These are phyloP conservation scores for Polia nebulosa DNA, from an alignment of 2,888 invertebrate species.

Conservation along the genomic window DNA sequence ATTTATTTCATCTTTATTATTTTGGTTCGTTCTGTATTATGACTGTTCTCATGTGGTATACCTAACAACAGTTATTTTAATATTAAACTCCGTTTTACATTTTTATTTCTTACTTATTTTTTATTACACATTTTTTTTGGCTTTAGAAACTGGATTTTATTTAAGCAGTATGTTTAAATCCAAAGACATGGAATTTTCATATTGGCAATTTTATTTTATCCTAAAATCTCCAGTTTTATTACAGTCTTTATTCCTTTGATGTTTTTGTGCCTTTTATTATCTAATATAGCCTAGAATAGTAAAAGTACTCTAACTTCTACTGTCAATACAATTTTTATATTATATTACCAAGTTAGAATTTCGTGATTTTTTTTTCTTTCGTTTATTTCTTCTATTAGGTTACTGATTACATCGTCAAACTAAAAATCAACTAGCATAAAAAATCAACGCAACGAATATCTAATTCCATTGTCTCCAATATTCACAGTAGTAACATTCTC, in stretches of 20 bases:
- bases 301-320: constrained; percentile 1
- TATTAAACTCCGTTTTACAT: not conserved
- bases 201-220: constrained; percentile 20
- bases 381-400: constrained; percentile 9
- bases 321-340: constrained; percentile 20
- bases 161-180: not conserved
- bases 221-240: not conserved
- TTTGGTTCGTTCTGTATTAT: constrained; percentile 6
- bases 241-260: constrained; percentile 7
- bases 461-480: constrained; percentile 71
- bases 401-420: constrained; percentile 9
- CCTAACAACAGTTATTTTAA: not conserved
- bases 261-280: not conserved
- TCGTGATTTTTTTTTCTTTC: not conserved
- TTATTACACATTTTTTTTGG: not conserved
- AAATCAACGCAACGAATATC: constrained; percentile 44
- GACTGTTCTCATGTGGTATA: no score
- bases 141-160: not conserved
- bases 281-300: constrained; percentile 1
- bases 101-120: not conserved
- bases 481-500: constrained; percentile 64
- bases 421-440: constrained; percentile 22
- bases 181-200: constrained; percentile 14
- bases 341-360: not conserved
- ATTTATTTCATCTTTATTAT: constrained; percentile 36